These are phyloP conservation scores for Xiphophorus hellerii DNA, from an alignment of 2,113 vertebrate genomes.

Conservation along the genomic window DNA sequence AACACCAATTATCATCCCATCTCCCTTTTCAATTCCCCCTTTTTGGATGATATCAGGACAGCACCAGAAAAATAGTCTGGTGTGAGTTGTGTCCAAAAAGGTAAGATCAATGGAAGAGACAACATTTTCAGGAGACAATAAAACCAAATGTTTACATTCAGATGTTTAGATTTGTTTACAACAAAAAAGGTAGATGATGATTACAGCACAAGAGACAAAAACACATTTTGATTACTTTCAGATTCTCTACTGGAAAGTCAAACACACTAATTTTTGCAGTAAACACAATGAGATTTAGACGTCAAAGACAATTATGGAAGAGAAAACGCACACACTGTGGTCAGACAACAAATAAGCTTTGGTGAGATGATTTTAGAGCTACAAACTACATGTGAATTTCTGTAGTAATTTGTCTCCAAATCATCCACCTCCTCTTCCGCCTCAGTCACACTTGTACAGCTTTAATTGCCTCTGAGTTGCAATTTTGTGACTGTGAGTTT, in stretches of 20 bases:
- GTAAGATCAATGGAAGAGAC: background rate
- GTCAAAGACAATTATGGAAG: conserved; percentile 54
- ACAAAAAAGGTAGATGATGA: conserved; percentile 26
- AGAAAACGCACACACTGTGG: conserved; percentile 17
- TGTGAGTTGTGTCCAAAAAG: conserved; percentile 4
- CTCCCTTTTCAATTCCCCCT: conserved; percentile 85
- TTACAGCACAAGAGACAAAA: conserved; percentile 19
- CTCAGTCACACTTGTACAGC: background rate
- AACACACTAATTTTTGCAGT: conserved; percentile 55
- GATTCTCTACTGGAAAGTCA: conserved; percentile 51
- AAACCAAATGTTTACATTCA: conserved; percentile 1
- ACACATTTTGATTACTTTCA: conserved; percentile 48
- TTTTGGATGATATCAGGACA: conserved; percentile 26
- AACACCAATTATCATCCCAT: conserved; percentile 84
- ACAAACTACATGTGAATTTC: background rate
- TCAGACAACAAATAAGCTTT: conserved; percentile 47
- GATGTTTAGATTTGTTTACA: background rate
- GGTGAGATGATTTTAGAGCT: background rate
- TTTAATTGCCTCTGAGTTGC: conserved; percentile 18
- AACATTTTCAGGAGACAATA: background rate
- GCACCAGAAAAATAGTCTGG: background rate
- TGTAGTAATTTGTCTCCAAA: background rate
- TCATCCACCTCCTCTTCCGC: background rate
- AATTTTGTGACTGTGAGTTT: too few species aligned
- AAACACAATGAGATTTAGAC: conserved; percentile 54